A percentile compares a stretch with the other conserved stretches of the same genome.
phyloP scores from a whole-genome alignment of 2,888 invertebrate species.

The Quadroppia sp. region DNA sequence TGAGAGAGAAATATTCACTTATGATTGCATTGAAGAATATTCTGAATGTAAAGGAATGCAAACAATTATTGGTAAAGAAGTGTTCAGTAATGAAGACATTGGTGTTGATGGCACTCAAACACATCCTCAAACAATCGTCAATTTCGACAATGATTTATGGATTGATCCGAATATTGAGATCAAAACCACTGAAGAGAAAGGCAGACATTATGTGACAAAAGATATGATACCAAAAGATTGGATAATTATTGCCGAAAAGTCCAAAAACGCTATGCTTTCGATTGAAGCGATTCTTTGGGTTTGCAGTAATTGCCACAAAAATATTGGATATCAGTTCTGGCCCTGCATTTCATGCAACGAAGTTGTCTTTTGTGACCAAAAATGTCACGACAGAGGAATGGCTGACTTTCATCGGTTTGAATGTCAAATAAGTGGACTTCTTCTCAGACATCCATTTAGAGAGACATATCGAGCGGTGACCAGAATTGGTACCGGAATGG shows the following conservation, averaged over 20 bases:
- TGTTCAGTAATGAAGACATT: neutral
- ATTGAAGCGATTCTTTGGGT: neutral
- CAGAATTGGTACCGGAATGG: neutral
- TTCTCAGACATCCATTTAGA: neutral
- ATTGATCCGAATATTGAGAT: neutral
- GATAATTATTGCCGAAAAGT: neutral
- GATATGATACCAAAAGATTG: neutral
- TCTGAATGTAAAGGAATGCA: too few species aligned
- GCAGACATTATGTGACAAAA: neutral
- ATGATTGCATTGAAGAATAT: too few species aligned
- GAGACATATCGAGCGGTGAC: neutral
- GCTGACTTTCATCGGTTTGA: neutral
- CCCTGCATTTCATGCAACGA: conserved; percentile 16
- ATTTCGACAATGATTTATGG: neutral
- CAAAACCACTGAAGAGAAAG: neutral
- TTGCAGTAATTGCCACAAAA: neutral
- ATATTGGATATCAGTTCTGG: conserved; percentile 6
- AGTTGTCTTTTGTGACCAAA: conserved; percentile 11
- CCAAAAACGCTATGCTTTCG: neutral
- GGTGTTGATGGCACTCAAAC: too few species aligned
- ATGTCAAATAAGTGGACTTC: neutral
- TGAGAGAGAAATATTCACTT: too few species aligned
- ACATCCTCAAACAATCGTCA: too few species aligned
- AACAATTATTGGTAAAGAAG: too few species aligned
- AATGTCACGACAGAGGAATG: neutral